Percentiles rank a stretch among this genome's conserved stretches.
Conservation (phyloP, 1,140 invertebrate genomes). For the Drosophila sturtevanti region DNA sequence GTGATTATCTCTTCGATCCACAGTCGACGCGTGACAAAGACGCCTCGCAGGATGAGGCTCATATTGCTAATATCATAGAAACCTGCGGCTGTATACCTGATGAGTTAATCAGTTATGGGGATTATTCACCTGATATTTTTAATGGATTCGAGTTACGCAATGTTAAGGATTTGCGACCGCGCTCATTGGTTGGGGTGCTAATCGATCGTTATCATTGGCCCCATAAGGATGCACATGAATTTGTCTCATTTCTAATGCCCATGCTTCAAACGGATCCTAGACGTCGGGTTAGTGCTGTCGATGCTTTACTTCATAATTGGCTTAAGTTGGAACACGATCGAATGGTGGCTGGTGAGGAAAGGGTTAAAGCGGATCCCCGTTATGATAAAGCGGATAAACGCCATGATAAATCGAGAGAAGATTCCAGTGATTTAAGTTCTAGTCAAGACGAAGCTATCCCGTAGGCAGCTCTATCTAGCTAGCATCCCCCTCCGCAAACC, state of each 20-base stretch:
- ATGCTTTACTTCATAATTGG: constrained; percentile 92
- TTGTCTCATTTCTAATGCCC: constrained; percentile 95
- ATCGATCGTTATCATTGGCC: constrained; percentile 96
- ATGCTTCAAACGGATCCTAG: constrained; percentile 97
- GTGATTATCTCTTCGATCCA: constrained; percentile 99
- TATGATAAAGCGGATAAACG: background rate
- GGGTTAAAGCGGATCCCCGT: background rate
- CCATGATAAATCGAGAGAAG: background rate
- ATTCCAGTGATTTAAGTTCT: background rate
- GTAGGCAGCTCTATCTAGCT: background rate
- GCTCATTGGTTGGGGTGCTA: constrained; percentile 93
- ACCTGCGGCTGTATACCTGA: constrained; percentile 96
- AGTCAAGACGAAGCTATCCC: background rate
- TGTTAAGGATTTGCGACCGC: constrained; percentile 94
- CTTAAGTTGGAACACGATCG: background rate
- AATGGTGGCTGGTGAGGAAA: background rate
- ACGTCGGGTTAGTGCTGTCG: constrained; percentile 92
- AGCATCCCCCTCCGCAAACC: background rate
- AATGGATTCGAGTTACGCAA: constrained; percentile 94
- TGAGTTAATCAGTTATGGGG: constrained; percentile 92
- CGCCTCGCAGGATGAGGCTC: constrained; percentile 95
- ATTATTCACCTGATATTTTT: constrained; percentile 95
- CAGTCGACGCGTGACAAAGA: constrained; percentile 91
- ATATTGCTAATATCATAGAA: constrained; percentile 99
- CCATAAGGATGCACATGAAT: constrained; percentile 90